Conservation (phyloP, 1,140 invertebrate genomes). For the Drosophila leontia region DNA sequence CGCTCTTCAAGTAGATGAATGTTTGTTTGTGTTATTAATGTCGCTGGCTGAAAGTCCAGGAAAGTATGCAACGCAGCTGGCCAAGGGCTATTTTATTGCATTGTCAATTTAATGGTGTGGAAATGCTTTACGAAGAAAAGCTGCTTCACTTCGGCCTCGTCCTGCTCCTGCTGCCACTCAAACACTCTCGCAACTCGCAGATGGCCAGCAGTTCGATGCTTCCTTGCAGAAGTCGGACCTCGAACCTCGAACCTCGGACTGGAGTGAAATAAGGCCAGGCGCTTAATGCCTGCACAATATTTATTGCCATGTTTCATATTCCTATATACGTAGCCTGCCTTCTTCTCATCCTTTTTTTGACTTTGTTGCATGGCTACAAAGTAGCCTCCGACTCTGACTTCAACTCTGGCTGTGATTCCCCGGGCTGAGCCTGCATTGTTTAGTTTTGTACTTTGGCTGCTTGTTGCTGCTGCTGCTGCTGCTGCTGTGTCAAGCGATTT, state of each 20-base stretch:
- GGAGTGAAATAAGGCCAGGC: slow-evolving; percentile 75
- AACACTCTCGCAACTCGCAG: slow-evolving; percentile 24
- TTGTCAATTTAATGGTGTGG: slow-evolving; percentile 83
- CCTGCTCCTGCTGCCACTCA: slow-evolving; percentile 11
- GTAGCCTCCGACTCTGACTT: slow-evolving; percentile 42
- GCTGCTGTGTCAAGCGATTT: slow-evolving; percentile 79
- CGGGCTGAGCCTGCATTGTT: slow-evolving; percentile 67
- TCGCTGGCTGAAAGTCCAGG: slow-evolving; percentile 44
- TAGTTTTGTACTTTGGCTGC: slow-evolving; percentile 73
- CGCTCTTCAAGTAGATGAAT: slow-evolving; percentile 37
- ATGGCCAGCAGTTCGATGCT: slow-evolving; percentile 71
- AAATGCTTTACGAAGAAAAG: slow-evolving; percentile 74
- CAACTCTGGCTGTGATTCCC: slow-evolving; percentile 22
- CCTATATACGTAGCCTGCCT: slow-evolving; percentile 26
- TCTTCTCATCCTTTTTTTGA: slow-evolving; percentile 12
- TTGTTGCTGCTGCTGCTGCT: slow-evolving; percentile 31
- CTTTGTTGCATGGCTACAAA: slow-evolving; percentile 64
- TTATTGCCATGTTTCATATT: slow-evolving; percentile 83
- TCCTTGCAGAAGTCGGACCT: slow-evolving; percentile 27
- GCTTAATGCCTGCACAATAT: slow-evolving; percentile 83
- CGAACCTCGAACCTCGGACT: neutral
- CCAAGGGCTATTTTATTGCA: slow-evolving; percentile 76
- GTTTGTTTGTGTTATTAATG: slow-evolving; percentile 64
- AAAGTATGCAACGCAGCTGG: slow-evolving; percentile 67
- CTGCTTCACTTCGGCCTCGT: slow-evolving; percentile 19